Evolutionary conservation across 2,797 vertebrate genomes (phyloP).

Genomic region (Pygocentrus nattereri): DNA sequence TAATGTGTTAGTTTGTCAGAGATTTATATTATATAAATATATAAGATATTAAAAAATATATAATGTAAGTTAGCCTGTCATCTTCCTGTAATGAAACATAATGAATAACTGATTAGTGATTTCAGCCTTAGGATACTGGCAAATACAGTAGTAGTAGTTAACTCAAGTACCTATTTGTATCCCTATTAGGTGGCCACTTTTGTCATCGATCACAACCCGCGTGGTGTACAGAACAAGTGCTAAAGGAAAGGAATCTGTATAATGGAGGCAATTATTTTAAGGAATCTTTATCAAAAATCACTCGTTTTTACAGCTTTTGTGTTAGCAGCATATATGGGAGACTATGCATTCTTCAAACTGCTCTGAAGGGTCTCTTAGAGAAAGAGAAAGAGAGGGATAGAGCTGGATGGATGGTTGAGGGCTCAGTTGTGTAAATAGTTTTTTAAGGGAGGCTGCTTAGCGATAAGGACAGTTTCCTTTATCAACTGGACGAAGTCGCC

Average conservation of each 20-base stretch:
- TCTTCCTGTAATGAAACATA: too few species aligned
- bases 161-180: too few species aligned
- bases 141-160: too few species aligned
- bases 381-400: not conserved
- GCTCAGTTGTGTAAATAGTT: constrained; percentile 63
- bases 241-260: not conserved
- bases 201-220: too few species aligned
- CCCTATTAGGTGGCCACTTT: not conserved
- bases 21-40: too few species aligned
- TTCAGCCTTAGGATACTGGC: too few species aligned
- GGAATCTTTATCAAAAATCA: constrained; percentile 48
- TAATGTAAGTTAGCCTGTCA: too few species aligned
- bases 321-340: not conserved
- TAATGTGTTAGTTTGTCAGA: too few species aligned
- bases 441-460: constrained; percentile 70
- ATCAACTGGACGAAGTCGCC: constrained; percentile 76
- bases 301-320: not conserved
- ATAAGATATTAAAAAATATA: too few species aligned
- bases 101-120: too few species aligned
- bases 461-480: constrained; percentile 80
- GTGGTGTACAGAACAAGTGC: not conserved
- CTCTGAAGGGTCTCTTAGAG: not conserved
- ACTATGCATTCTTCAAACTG: constrained; percentile 41
- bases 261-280: constrained; percentile 36
- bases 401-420: constrained; percentile 57